Evolutionary conservation across 2,113 vertebrate species (phyloP).

Genomic region (Cariama cristata): DNA sequence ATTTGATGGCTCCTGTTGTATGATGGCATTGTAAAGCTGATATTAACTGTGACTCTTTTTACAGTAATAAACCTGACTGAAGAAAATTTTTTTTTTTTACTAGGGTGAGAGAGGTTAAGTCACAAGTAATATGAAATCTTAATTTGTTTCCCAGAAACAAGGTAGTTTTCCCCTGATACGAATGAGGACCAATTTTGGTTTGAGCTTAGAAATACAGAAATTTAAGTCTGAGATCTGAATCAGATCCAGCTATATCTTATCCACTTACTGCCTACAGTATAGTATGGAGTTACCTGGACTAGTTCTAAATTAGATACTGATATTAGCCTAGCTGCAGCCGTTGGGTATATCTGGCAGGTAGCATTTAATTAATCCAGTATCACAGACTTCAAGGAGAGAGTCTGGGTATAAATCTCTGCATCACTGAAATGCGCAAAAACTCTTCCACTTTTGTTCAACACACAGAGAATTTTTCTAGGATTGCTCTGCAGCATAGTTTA

Average conservation of each 20-base stretch:
- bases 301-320: neutral
- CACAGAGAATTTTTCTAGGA: neutral
- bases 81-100: neutral
- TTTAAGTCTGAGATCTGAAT: neutral
- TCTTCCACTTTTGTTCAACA: neutral
- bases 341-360: neutral
- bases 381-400: accelerated
- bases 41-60: neutral
- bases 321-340: neutral
- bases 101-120: neutral
- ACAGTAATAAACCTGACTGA: neutral
- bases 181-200: neutral
- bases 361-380: neutral
- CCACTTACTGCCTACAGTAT: neutral
- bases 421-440: neutral
- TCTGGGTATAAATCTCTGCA: neutral
- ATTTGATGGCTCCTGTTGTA: neutral
- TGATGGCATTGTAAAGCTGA: neutral
- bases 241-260: neutral
- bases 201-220: neutral
- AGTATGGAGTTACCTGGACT: neutral
- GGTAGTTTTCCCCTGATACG: neutral
- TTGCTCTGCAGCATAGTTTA: neutral
- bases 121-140: neutral
- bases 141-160: neutral